These are phyloP conservation scores for Saguinus imperator DNA, from an alignment of 2,113 vertebrate species.

Conservation along the genomic window DNA sequence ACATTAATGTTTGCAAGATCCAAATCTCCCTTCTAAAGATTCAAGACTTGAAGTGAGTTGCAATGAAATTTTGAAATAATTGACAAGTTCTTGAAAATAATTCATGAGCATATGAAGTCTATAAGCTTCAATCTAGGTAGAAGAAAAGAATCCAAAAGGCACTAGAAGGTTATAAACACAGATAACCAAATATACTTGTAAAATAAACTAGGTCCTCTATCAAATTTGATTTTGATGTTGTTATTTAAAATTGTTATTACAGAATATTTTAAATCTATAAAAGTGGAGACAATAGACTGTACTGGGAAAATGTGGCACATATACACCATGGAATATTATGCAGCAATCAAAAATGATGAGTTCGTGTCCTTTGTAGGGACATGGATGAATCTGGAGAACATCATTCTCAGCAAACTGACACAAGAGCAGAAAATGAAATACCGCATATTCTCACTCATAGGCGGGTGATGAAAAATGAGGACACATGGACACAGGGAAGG, in stretches of 20 bases:
- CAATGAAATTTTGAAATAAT: neutral
- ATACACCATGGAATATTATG: too few relatives aligned
- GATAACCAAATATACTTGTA: neutral
- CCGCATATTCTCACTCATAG: too few relatives aligned
- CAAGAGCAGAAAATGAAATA: too few relatives aligned
- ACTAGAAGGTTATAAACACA: neutral
- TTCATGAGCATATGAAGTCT: neutral
- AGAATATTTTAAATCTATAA: neutral
- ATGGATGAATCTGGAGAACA: too few relatives aligned
- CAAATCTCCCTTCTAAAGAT: neutral
- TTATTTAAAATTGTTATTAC: conserved; percentile 1
- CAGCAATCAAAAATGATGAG: too few relatives aligned
- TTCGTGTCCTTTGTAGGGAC: too few relatives aligned
- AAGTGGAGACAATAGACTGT: neutral
- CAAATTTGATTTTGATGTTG: neutral
- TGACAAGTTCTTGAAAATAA: neutral
- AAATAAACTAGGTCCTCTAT: neutral
- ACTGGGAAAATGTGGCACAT: too few relatives aligned
- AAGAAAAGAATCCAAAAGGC: neutral
- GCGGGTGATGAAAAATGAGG: too few relatives aligned
- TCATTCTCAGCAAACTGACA: too few relatives aligned
- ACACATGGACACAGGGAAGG: too few relatives aligned
- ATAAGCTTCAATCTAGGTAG: neutral
- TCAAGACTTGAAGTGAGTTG: neutral
- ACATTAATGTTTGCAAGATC: neutral